A percentile compares a stretch with the other conserved stretches of the same genome.
Conservation (phyloP, 1,140 invertebrate species). For the Cydia pomonella region DNA sequence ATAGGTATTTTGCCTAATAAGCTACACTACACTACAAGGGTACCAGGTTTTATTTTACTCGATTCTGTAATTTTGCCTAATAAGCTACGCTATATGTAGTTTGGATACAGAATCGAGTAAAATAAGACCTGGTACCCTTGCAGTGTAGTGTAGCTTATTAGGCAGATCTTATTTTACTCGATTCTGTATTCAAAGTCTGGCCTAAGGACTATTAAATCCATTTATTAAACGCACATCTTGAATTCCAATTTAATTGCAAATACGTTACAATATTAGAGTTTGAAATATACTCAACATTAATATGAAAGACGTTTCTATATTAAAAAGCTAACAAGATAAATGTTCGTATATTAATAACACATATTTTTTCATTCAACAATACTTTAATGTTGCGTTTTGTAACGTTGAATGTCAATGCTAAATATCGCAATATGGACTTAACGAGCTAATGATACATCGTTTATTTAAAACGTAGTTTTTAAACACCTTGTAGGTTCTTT, state of each 20-base stretch:
- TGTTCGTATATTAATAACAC: background rate
- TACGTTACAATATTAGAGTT: background rate
- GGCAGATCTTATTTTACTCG: no score
- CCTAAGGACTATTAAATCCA: no score
- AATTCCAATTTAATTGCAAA: slow-evolving; percentile 1
- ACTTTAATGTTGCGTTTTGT: background rate
- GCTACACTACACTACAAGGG: no score
- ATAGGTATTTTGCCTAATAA: no score
- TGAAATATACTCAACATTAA: slow-evolving; percentile 7
- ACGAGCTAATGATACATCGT: slow-evolving; percentile 2
- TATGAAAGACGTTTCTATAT: background rate
- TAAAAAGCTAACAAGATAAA: background rate
- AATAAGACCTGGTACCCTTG: no score
- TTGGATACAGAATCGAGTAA: no score
- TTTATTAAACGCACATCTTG: background rate
- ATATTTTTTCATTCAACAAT: slow-evolving; percentile 5
- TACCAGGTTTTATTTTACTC: no score
- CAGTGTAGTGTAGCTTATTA: no score
- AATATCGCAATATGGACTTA: slow-evolving; percentile 16
- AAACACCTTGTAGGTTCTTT: background rate
- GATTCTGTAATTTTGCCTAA: no score
- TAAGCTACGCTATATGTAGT: no score
- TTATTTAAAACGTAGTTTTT: background rate
- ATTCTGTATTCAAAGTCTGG: no score
- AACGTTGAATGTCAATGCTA: slow-evolving; percentile 24